Evolutionary conservation across 2,797 vertebrate species (phyloP).

Genomic region (Hypotaenidia philippensis): DNA sequence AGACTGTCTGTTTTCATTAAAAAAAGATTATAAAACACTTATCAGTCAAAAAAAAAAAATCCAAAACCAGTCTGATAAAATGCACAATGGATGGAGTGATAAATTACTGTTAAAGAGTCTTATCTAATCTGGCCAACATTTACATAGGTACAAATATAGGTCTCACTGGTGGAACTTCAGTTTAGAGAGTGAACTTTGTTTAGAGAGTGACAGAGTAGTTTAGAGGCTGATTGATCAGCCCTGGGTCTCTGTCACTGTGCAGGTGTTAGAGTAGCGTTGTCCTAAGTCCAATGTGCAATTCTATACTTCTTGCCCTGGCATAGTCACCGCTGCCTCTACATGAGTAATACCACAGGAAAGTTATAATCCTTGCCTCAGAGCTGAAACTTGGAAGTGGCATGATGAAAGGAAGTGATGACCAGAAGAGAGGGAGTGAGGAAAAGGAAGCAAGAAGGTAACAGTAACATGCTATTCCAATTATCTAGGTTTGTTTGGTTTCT

Average conservation of each 20-base stretch:
- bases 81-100: neutral
- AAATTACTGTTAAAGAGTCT: slow-evolving; percentile 32
- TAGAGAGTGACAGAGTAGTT: neutral
- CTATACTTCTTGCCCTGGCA: neutral
- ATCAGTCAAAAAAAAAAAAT: neutral
- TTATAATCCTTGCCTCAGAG: neutral
- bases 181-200: neutral
- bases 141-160: neutral
- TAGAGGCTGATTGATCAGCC: neutral
- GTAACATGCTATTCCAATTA: neutral
- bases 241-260: neutral
- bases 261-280: neutral
- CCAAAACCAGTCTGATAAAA: neutral
- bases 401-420: neutral
- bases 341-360: neutral
- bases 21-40: slow-evolving; percentile 35
- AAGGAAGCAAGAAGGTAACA: neutral
- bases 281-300: neutral
- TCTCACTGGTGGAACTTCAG: neutral
- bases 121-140: slow-evolving; percentile 23
- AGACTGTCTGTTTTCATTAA: slow-evolving; percentile 27
- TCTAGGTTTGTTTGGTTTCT: neutral
- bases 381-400: neutral
- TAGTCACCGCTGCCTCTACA: neutral
- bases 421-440: neutral